Percentiles rank a stretch among this genome's conserved stretches.
Conservation (phyloP, 37 sponge, comb jelly and placozoan genomes). For the Geodia barretti region DNA sequence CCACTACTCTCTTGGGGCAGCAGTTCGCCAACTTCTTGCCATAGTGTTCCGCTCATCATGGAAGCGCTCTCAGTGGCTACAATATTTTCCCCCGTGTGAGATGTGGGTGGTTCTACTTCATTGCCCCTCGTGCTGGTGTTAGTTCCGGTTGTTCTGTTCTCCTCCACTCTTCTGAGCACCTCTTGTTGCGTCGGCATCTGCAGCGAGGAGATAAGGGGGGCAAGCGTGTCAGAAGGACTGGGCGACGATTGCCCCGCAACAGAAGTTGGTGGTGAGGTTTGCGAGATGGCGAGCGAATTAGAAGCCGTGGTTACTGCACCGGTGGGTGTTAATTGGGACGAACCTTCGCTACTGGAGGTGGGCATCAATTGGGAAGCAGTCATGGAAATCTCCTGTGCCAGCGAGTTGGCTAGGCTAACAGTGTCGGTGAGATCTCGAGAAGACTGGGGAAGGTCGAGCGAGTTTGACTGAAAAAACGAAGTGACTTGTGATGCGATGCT, state of each 20-base stretch:
- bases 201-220: slow-evolving; percentile 69
- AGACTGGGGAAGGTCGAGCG: neutral
- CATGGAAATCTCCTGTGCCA: slow-evolving; percentile 28
- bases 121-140: too few relatives aligned
- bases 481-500: slow-evolving; percentile 22
- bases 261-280: too few relatives aligned
- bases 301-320: slow-evolving; percentile 8
- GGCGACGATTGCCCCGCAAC: slow-evolving; percentile 18
- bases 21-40: too few relatives aligned
- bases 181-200: slow-evolving; percentile 60
- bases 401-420: neutral
- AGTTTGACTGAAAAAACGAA: neutral
- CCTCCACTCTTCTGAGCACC: too few relatives aligned
- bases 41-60: too few relatives aligned
- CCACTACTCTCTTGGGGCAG: too few relatives aligned
- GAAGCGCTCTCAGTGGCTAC: slow-evolving; percentile 4
- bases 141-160: too few relatives aligned
- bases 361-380: slow-evolving; percentile 32
- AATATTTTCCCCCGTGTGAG: neutral
- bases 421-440: neutral
- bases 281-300: too few relatives aligned
- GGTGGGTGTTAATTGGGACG: neutral
- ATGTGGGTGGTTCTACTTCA: too few relatives aligned
- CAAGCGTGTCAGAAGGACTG: slow-evolving; percentile 78
- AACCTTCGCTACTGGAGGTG: neutral